Percentiles rank a stretch among this genome's conserved stretches.
phyloP scores from a whole-genome alignment of 92 coral and sea anemone genomes.

The Epizoanthus rinbou region DNA sequence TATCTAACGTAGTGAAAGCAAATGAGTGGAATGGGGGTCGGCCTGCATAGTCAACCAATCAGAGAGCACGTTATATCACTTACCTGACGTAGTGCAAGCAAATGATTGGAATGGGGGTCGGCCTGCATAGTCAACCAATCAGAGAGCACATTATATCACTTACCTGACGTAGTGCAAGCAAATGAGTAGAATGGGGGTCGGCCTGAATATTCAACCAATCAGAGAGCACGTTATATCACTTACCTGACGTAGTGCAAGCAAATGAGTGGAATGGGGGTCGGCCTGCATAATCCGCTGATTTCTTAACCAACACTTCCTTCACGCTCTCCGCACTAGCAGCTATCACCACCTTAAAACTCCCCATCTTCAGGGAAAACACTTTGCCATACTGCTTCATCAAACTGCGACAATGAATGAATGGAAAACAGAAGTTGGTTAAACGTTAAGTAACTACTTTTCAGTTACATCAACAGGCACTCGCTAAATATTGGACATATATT shows the following conservation, averaged over 20 bases:
- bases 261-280: not conserved
- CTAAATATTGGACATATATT: too few species aligned
- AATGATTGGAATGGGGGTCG: not conserved
- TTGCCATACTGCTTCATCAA: not conserved
- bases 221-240: not conserved
- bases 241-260: not conserved
- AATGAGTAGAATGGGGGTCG: not conserved
- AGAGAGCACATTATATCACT: not conserved
- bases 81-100: not conserved
- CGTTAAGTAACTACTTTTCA: too few species aligned
- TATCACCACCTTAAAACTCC: not conserved
- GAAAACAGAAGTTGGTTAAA: too few species aligned
- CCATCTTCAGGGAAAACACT: not conserved
- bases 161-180: not conserved
- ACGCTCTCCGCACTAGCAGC: not conserved
- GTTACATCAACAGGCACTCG: too few species aligned
- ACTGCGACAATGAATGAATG: not conserved
- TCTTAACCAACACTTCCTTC: not conserved
- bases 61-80: too few species aligned
- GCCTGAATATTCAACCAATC: not conserved
- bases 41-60: too few species aligned
- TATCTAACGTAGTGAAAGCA: too few species aligned
- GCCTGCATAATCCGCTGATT: not conserved
- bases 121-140: not conserved
- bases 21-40: too few species aligned